Percentiles rank a stretch among this genome's conserved stretches.
Evolutionary conservation across 2,797 vertebrate species (phyloP).

Genomic region (Allenopithecus nigroviridis): DNA sequence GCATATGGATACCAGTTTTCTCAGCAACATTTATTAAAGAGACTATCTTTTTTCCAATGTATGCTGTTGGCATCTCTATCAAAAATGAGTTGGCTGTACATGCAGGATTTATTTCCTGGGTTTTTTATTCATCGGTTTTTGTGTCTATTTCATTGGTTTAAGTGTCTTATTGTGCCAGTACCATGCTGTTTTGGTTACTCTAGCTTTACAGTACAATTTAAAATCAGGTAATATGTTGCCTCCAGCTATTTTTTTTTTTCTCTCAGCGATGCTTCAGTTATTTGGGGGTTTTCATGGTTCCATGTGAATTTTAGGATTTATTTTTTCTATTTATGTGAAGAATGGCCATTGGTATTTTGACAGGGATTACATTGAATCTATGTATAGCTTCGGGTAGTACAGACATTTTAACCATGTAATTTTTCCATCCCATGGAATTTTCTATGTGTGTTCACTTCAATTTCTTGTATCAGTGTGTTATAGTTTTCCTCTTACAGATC

Average conservation of each 20-base stretch:
- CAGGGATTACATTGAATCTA: neutral
- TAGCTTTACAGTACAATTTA: neutral
- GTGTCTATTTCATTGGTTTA: neutral
- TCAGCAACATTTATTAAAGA: neutral
- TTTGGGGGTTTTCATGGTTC: neutral
- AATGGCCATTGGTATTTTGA: neutral
- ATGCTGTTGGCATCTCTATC: neutral
- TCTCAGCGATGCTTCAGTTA: neutral
- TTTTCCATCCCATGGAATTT: neutral
- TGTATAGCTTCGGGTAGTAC: neutral
- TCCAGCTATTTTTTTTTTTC: neutral
- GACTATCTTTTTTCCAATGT: neutral
- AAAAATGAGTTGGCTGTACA: neutral
- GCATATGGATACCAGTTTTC: neutral
- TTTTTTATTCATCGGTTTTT: neutral
- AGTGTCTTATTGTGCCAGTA: neutral
- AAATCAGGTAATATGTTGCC: neutral
- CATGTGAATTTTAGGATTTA: neutral
- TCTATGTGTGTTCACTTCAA: neutral
- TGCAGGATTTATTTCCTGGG: neutral
- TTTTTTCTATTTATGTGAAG: neutral
- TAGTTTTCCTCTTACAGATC: neutral
- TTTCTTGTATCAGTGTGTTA: neutral
- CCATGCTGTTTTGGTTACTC: neutral
- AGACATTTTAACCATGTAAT: neutral